Conservation (phyloP, 2,113 vertebrate species). For the Urocolius indicus region DNA sequence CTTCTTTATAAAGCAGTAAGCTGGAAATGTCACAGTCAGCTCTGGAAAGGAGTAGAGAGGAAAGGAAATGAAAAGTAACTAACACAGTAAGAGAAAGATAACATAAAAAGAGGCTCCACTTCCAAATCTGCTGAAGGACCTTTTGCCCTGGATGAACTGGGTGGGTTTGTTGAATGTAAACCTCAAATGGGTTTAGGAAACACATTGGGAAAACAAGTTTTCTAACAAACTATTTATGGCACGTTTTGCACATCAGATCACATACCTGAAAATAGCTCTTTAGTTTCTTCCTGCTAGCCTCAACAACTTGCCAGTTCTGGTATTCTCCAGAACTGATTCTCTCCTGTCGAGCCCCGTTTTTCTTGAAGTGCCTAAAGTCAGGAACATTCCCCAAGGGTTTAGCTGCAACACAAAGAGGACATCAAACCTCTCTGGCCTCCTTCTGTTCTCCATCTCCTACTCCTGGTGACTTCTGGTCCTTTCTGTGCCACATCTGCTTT, state of each 20-base stretch:
- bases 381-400: rapidly evolving
- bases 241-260: too few species aligned
- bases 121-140: neutral
- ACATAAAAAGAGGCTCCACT: neutral
- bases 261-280: too few species aligned
- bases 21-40: neutral
- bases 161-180: neutral
- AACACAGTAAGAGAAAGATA: neutral
- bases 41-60: neutral
- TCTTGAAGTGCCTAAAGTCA: too few species aligned
- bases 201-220: neutral
- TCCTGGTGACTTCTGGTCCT: neutral
- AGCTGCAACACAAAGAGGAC: neutral
- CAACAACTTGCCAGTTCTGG: too few species aligned
- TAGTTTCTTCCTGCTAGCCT: too few species aligned
- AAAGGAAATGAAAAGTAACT: neutral
- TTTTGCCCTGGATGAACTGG: neutral
- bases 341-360: too few species aligned
- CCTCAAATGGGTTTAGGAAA: neutral
- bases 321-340: too few species aligned
- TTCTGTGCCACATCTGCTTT: rapidly evolving
- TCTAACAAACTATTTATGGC: neutral
- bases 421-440: neutral
- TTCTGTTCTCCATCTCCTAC: neutral
- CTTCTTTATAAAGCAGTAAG: neutral